phyloP scores from a whole-genome alignment of 2,888 invertebrate species.

The Homarus gammarus region DNA sequence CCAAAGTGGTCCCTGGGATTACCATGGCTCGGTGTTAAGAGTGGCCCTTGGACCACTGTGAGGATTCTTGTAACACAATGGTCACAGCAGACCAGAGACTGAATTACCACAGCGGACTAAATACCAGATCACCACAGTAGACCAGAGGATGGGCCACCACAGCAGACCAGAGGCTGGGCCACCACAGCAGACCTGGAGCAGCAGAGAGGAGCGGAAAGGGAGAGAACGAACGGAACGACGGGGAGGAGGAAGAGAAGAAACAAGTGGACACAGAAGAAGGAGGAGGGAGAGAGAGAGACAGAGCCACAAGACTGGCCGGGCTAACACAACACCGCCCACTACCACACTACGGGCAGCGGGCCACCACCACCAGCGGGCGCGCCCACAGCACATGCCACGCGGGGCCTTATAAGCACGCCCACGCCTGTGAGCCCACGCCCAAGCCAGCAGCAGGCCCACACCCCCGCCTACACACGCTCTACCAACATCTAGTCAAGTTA shows the following conservation, averaged over 20 bases:
- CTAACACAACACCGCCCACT: background rate
- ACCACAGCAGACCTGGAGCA: background rate
- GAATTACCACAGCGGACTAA: too few relatives aligned
- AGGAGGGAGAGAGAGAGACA: background rate
- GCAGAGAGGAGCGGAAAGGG: background rate
- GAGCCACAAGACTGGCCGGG: background rate
- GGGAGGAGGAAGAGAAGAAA: too few relatives aligned
- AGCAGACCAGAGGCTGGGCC: background rate
- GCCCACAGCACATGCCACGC: constrained; percentile 24
- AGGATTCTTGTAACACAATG: too few relatives aligned
- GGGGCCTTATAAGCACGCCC: constrained; percentile 5
- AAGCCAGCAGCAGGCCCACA: constrained; percentile 32
- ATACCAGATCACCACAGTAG: background rate
- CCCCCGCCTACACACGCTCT: constrained; percentile 41
- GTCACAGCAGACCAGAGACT: background rate
- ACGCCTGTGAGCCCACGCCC: constrained; percentile 30
- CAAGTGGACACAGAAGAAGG: background rate
- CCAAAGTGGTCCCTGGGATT: too few relatives aligned
- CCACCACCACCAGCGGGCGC: background rate
- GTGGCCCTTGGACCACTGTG: too few relatives aligned
- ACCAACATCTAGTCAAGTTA: constrained; percentile 67
- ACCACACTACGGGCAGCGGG: background rate
- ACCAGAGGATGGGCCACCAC: background rate
- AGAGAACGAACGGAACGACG: too few relatives aligned
- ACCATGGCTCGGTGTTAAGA: too few relatives aligned